Evolutionary conservation across 2,113 vertebrate species (phyloP).

Genomic region (Chaetops frenatus): DNA sequence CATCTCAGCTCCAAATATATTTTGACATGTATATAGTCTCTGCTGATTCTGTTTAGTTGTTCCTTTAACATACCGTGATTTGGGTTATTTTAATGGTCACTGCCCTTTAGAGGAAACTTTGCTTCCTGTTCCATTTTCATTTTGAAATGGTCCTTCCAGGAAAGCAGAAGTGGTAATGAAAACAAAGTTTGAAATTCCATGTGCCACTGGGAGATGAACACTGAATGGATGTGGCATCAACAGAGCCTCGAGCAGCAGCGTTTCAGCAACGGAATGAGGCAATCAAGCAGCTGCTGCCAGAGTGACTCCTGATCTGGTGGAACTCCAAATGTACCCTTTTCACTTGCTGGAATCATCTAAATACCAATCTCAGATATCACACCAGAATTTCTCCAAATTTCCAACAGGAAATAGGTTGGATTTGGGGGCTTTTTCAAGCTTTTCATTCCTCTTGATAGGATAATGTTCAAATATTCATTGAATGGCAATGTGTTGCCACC

Average conservation of each 20-base stretch:
- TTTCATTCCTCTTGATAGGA: background rate
- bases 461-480: background rate
- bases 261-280: background rate
- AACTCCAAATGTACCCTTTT: background rate
- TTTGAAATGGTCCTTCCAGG: background rate
- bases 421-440: fast-evolving
- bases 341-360: background rate
- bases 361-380: background rate
- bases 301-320: background rate
- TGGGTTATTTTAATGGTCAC: background rate
- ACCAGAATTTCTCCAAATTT: background rate
- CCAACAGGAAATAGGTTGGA: background rate
- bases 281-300: background rate
- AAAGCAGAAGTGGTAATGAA: background rate
- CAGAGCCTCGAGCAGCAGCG: background rate
- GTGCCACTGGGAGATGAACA: background rate
- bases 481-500: too few species aligned
- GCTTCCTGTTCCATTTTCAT: background rate
- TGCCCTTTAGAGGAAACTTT: background rate
- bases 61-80: background rate
- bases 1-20: background rate
- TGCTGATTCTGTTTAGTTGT: background rate
- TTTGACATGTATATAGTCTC: background rate
- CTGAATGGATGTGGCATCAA: background rate
- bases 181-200: background rate